phyloP scores from a whole-genome alignment of 1,140 invertebrate species.

The Wiebesia pumilae region DNA sequence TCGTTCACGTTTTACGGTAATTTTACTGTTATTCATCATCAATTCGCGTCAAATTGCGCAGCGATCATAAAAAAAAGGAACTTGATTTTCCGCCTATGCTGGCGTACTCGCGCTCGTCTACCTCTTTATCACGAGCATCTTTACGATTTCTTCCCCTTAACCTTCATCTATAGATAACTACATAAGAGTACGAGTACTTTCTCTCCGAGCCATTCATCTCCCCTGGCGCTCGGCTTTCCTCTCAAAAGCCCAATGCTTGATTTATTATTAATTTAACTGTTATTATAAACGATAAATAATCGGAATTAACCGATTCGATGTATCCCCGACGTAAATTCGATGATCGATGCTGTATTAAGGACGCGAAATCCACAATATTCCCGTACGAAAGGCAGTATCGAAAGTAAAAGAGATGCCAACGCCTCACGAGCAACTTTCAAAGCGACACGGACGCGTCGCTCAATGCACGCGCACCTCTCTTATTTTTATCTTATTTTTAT shows the following conservation, averaged over 20 bases:
- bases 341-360: slow-evolving; percentile 27
- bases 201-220: slow-evolving; percentile 5
- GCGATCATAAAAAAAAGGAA: slow-evolving; percentile 10
- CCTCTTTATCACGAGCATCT: slow-evolving; percentile 26
- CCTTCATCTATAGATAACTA: background rate
- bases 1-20: slow-evolving; percentile 35
- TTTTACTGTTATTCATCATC: slow-evolving; percentile 44
- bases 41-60: slow-evolving; percentile 15
- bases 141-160: slow-evolving; percentile 22
- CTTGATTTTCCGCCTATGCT: background rate
- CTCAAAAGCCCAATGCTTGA: slow-evolving; percentile 30
- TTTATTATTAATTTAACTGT: slow-evolving; percentile 46
- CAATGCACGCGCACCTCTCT: no score
- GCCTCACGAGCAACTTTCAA: background rate
- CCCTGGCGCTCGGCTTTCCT: background rate
- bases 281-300: slow-evolving; percentile 33
- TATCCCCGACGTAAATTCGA: background rate
- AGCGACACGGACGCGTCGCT: no score
- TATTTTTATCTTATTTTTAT: no score
- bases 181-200: slow-evolving; percentile 18
- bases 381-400: background rate
- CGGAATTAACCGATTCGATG: background rate
- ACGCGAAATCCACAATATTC: background rate
- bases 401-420: background rate
- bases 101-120: background rate